Evolutionary conservation across 2,797 vertebrate species (phyloP).

Genomic region (Poliocrania exsul): DNA sequence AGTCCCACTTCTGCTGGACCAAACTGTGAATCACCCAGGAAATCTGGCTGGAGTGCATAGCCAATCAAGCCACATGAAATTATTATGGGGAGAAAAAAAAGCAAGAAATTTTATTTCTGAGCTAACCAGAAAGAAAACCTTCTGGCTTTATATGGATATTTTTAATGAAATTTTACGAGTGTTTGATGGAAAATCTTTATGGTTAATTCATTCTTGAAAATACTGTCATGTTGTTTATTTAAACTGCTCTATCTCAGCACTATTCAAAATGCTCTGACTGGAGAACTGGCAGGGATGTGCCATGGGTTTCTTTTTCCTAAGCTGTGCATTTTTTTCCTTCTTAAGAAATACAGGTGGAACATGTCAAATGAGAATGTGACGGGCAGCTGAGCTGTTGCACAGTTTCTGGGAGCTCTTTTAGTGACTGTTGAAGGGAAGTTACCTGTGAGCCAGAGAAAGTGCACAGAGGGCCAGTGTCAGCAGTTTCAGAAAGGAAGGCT

Average conservation of each 20-base stretch:
- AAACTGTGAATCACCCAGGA: neutral
- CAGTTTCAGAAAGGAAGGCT: neutral
- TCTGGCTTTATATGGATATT: constrained; percentile 24
- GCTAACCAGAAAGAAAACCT: constrained; percentile 50
- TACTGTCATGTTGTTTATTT: neutral
- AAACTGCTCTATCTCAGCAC: neutral
- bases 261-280: neutral
- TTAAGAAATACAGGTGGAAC: neutral
- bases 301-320: neutral
- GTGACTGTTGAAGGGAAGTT: neutral
- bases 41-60: neutral
- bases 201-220: neutral
- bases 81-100: neutral
- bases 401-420: neutral
- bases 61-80: neutral
- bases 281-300: neutral
- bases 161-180: constrained; percentile 55
- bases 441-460: constrained; percentile 3
- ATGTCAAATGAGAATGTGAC: neutral
- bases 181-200: neutral
- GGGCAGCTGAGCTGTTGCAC: neutral
- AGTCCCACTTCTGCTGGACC: neutral
- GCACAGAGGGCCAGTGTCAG: neutral
- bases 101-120: constrained; percentile 44
- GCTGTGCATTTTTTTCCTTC: neutral